Base-by-base conservation (phyloP, 2,888 invertebrate genomes). In the Miltochrista miniata region DNA sequence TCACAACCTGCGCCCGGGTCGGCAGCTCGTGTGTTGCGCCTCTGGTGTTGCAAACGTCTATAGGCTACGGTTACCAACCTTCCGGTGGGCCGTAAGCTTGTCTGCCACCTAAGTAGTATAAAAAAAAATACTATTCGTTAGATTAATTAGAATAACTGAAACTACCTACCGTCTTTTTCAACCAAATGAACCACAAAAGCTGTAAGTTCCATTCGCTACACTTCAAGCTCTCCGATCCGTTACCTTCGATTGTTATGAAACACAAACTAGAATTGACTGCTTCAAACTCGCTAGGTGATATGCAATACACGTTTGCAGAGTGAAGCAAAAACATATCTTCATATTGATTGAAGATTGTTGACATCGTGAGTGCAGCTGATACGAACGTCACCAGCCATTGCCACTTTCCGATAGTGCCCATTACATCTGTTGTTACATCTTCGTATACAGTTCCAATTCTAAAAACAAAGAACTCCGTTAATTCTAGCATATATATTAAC, bases 401-500 rank as follows among this genome's bases (percentile, higher is more conserved):
- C 90, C 90, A 90, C 1, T 74, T 56, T 0, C 90, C 90, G 14
- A 90, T 88, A 37, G 73, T 74, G 7, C 90, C 90, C 18, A 89
- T 59, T 7, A 89, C 84, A 43, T 90, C 87, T 0, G 87, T 81
- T 11, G 87, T 88, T n/a, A 90, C 85, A 64, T 90, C 90, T 70
- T 90, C 90, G 55, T 87, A 74, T 24, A 89, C 74, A 1, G 88
- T 85, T 34, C 90, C 90, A 49, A 90, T 87, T 64, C 90, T 90
- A 68, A 24, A 82, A 87, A 48, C n/a, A 52, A 51, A 11, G 40
- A 48, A 33, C 8, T n/a, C n/a, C 14, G n/a, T 15, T 38, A 18
- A 24, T 12, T 38, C 18, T 24, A 7, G 13, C 12, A 24, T 4
- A 4, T 24, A 4, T 24, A 4, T 24, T 24, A n/a, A n/a, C n/a